These are phyloP conservation scores for Ramazzottius varieornatus DNA, from an alignment of 2,888 invertebrate genomes.

Conservation along the genomic window DNA sequence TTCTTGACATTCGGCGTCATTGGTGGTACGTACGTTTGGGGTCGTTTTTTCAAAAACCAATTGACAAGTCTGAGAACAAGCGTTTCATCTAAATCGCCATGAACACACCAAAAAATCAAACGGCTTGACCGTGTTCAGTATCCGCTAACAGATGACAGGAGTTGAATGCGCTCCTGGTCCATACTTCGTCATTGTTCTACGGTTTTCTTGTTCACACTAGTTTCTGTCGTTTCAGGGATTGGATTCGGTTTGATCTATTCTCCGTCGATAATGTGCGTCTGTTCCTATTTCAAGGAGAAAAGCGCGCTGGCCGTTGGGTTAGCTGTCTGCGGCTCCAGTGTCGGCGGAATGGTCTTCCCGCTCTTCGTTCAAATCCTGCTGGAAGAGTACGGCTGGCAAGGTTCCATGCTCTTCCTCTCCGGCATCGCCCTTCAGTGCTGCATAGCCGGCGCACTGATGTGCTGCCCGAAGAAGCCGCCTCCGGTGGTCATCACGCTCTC, in stretches of 20 bases:
- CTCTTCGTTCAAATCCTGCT: background rate
- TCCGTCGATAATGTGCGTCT: slow-evolving; percentile 1
- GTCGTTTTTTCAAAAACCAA: too few relatives aligned
- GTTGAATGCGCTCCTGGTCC: too few relatives aligned
- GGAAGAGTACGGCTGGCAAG: background rate
- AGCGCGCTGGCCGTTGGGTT: background rate
- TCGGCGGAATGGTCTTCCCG: slow-evolving; percentile 1
- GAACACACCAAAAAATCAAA: background rate
- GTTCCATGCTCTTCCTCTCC: background rate
- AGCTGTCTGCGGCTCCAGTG: background rate
- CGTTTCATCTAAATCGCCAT: too few relatives aligned
- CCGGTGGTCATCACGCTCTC: background rate
- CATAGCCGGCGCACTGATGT: background rate
- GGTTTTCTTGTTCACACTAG: too few relatives aligned
- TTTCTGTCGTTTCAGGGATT: background rate
- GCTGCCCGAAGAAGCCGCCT: background rate
- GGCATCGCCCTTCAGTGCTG: background rate
- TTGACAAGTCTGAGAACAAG: too few relatives aligned
- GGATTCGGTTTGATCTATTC: background rate
- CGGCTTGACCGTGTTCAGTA: too few relatives aligned
- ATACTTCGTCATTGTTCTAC: too few relatives aligned
- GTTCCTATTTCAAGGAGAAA: background rate
- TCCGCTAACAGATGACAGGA: too few relatives aligned
- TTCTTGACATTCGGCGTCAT: background rate
- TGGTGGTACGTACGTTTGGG: background rate